A percentile compares a stretch with the other conserved stretches of the same genome.
phyloP scores from a whole-genome alignment of 2,797 vertebrate genomes.

The Phrynocephalus guinanensis region DNA sequence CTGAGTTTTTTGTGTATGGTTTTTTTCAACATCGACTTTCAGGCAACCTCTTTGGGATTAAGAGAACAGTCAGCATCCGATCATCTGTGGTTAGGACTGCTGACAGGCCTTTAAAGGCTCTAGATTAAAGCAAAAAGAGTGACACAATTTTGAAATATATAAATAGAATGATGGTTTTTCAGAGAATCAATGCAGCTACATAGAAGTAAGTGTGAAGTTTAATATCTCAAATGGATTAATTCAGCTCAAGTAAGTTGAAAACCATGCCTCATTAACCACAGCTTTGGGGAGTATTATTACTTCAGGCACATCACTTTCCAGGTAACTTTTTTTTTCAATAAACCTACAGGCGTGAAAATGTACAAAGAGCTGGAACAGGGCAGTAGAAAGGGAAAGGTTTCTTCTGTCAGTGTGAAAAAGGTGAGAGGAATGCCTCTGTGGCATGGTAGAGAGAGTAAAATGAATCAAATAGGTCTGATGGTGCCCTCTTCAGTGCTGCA shows the following conservation, averaged over 20 bases:
- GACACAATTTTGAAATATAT: background rate
- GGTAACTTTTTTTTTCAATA: conserved; percentile 15
- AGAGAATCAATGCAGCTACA: background rate
- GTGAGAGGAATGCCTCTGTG: background rate
- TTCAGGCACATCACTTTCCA: conserved; percentile 20
- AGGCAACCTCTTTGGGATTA: background rate
- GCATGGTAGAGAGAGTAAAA: too few relatives aligned
- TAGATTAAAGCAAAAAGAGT: conserved; percentile 15
- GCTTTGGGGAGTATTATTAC: conserved; percentile 34
- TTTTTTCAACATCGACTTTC: background rate
- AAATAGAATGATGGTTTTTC: conserved; percentile 8
- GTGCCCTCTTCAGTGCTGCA: too few relatives aligned
- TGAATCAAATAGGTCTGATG: too few relatives aligned
- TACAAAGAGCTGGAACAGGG: background rate
- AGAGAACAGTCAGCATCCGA: background rate
- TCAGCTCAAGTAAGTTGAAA: conserved; percentile 21
- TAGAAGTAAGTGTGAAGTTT: background rate
- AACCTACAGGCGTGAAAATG: background rate
- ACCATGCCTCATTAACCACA: conserved; percentile 28
- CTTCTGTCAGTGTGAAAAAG: background rate
- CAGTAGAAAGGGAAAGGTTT: background rate
- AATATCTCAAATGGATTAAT: conserved; percentile 37
- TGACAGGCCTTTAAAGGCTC: background rate
- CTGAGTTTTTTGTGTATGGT: background rate
- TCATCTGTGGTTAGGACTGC: background rate